phyloP scores from a whole-genome alignment of 2,797 vertebrate species.

The Gambelia wislizenii region DNA sequence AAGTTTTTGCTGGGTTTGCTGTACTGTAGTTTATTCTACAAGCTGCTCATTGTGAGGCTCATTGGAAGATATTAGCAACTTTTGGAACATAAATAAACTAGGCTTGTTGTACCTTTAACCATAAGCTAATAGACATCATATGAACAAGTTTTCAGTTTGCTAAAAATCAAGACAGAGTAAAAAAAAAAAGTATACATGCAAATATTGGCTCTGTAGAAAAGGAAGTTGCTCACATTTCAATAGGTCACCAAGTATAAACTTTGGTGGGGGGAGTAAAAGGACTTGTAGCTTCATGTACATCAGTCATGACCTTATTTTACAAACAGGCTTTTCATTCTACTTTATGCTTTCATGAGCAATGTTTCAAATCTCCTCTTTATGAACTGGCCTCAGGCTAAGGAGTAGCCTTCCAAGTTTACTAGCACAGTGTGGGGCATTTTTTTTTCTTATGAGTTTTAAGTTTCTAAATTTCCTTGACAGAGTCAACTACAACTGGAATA shows the following conservation, averaged over 20 bases:
- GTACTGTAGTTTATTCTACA: neutral
- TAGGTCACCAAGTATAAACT: neutral
- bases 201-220: neutral
- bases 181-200: neutral
- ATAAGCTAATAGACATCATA: neutral
- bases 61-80: neutral
- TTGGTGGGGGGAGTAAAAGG: conserved; percentile 8
- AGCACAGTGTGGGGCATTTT: neutral
- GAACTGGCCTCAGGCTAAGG: conserved; percentile 34
- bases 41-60: neutral
- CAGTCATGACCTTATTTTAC: conserved; percentile 31
- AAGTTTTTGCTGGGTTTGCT: neutral
- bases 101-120: neutral
- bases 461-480: conserved; percentile 12
- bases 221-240: neutral
- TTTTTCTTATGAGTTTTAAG: conserved; percentile 28
- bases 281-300: conserved; percentile 52
- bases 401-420: conserved; percentile 34
- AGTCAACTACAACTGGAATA: neutral
- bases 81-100: neutral
- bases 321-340: conserved; percentile 54
- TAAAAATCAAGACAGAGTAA: conserved; percentile 24
- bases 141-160: neutral
- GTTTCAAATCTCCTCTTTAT: conserved; percentile 51
- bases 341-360: conserved; percentile 38